Evolutionary conservation across 2,113 vertebrate species (phyloP), one percentile per base, ranked within the genome.

Genomic region (Lasiurus cinereus): DNA sequence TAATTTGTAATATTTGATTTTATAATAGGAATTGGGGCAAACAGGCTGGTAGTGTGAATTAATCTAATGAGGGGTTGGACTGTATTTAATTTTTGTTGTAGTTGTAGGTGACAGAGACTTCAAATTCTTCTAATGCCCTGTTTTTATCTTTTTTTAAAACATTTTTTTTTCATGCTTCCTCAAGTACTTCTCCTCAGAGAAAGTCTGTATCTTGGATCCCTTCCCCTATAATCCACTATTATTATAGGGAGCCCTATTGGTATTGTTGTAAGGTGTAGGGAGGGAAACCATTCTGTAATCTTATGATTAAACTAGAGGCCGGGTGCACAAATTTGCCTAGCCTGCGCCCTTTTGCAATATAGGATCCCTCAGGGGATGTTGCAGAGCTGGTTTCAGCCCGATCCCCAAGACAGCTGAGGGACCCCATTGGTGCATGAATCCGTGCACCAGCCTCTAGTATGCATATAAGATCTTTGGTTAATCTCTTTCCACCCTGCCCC

Each of bases 1-100:
- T 69, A 56, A 77, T 92, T 56, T 69, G 29, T 78, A 59, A 22
- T 43, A 78, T 92, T 86, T 86, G 36, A 78, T 86, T 78, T 59
- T 87, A 33, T 72, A 72, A 50, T 62, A 69, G 50, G 39, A 87
- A 62, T 43, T 50, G 56, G 83, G 18, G 31, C 50, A 33, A 33
- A 46, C 29, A 83, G 15, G 43, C 52, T 43, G 50, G n/a, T 62
- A 22, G 22, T 16, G 2, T 59, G 52, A 69, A 64, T 59, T 93
- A 46, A 36, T 70, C 50, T 87, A 22, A 39, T 70, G 54, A 86
- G 27, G 14, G 46, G 24, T 12, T 87, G 69, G 69, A 27, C 36
- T 82, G 1, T 88, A 74, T 43, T 86, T 52, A 54, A 46, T 74
- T 18, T 54, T 73, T 64, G 39, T 64, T 64, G 33, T 82, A 88